These are phyloP conservation scores for Ianthella basta DNA, from an alignment of 37 sponge, comb jelly and placozoan genomes.

Conservation along the genomic window DNA sequence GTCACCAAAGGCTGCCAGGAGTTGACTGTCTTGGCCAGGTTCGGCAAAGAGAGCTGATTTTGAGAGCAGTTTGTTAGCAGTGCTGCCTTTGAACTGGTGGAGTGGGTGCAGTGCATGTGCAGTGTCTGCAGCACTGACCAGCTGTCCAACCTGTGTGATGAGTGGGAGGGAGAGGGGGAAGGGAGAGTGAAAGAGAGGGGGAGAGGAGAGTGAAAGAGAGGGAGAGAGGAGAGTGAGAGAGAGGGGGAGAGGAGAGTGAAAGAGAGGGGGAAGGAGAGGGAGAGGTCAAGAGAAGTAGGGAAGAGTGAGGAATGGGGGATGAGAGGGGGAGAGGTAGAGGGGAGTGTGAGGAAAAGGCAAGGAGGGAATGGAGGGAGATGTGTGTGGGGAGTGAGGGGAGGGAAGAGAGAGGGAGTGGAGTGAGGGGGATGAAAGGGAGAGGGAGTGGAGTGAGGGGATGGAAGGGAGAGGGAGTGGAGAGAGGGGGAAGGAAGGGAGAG, in stretches of 20 bases:
- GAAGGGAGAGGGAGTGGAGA: too few species aligned
- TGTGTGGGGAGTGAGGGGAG: too few species aligned
- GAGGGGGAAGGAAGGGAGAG: too few species aligned
- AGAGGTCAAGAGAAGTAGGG: too few species aligned
- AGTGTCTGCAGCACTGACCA: slow-evolving; percentile 29
- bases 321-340: too few species aligned
- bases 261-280: not conserved
- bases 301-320: too few species aligned
- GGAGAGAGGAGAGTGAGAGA: not conserved
- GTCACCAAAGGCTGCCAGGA: slow-evolving; percentile 69
- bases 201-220: not conserved
- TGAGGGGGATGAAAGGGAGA: too few species aligned
- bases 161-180: not conserved
- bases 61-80: slow-evolving; percentile 66
- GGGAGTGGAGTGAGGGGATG: too few species aligned
- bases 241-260: not conserved
- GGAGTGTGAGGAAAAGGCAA: too few species aligned
- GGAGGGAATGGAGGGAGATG: too few species aligned
- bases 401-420: too few species aligned
- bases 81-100: slow-evolving; percentile 79
- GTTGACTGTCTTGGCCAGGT: slow-evolving; percentile 45
- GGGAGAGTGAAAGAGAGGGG: not conserved
- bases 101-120: slow-evolving; percentile 39
- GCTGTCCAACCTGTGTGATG: slow-evolving; percentile 49
- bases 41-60: slow-evolving; percentile 66